phyloP scores from a whole-genome alignment of 2,113 vertebrate species.

The Pseudonaja textilis region DNA sequence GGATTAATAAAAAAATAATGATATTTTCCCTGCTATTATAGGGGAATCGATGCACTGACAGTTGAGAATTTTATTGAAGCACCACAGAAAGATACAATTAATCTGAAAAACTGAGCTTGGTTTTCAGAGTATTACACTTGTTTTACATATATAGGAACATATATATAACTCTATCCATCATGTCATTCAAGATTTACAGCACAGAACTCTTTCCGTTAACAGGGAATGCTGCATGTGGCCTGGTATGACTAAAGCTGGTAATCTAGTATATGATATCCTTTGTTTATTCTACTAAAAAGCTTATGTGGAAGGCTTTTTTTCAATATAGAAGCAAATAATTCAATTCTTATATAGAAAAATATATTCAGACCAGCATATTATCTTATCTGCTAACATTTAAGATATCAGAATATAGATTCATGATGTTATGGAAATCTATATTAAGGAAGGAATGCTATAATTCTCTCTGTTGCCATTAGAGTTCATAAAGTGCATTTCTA shows the following conservation, averaged over 20 bases:
- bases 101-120: slow-evolving; percentile 41
- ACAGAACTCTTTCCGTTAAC: not conserved
- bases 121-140: slow-evolving; percentile 45
- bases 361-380: not conserved
- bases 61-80: slow-evolving; percentile 47
- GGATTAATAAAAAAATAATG: slow-evolving; percentile 35
- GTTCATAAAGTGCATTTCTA: slow-evolving; percentile 17
- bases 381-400: slow-evolving; percentile 18
- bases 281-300: not conserved
- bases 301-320: slow-evolving; percentile 16
- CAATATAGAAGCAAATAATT: slow-evolving; percentile 45
- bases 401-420: not conserved
- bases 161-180: not conserved
- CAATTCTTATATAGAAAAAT: slow-evolving; percentile 32
- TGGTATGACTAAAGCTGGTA: not conserved
- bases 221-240: not conserved
- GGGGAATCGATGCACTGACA: slow-evolving; percentile 47
- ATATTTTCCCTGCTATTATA: slow-evolving; percentile 19
- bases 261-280: not conserved
- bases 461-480: slow-evolving; percentile 23
- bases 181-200: not conserved
- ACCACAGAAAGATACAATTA: slow-evolving; percentile 38
- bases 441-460: slow-evolving; percentile 10
- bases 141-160: not conserved
- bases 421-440: slow-evolving; percentile 1